Base-by-base conservation (phyloP, 2,113 vertebrate species). In the Pithys albifrons region DNA sequence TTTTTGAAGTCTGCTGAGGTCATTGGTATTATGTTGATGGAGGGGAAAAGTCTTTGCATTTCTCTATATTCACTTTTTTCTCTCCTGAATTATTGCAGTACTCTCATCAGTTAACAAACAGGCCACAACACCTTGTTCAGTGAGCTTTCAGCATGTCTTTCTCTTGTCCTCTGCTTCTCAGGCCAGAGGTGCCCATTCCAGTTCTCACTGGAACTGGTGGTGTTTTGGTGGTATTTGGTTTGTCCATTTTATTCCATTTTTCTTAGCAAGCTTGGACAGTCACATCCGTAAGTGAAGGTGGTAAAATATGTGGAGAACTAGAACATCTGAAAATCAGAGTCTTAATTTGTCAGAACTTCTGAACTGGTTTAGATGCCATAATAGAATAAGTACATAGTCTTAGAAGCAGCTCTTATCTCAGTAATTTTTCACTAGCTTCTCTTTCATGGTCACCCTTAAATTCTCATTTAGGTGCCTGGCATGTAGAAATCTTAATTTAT, bases 71-170 rank as follows among this genome's bases (percentile, higher is more conserved):
- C 4, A 13, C 29, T 91, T 66, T 1, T 86, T 89, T 61, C 33
- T 43, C 22, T 74, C 37, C 37, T 75, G 35, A 82, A 58, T 64
- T 71, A 64, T 9, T 75, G 46, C n/a, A 58, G 41, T 22, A 19
- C 46, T 45, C 17, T 64, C 29, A 37, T 35, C 16, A 41, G 2
- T 73, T 77, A 81, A 69, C 41, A 84, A 69, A 28, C 51, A 58
- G 31, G 24, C 41, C 12, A 8, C 10, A 6, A 15, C n/a, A 33
- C 27, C 33, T 89, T 69, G 12, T 22, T 54, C 0, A 0, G 39
- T 62, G 37, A 80, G 12, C 35, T 91, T 84, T 29, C 33, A 76
- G 25, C 23, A 6, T 13, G 12, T 3, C 2, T 20, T 20, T 27
- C 25, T 33, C 39, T 87, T 35, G 6, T 64, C 11, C 46, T 33